Evolutionary conservation across 2,888 invertebrate species (phyloP).

Genomic region (Lottia gigantea): DNA sequence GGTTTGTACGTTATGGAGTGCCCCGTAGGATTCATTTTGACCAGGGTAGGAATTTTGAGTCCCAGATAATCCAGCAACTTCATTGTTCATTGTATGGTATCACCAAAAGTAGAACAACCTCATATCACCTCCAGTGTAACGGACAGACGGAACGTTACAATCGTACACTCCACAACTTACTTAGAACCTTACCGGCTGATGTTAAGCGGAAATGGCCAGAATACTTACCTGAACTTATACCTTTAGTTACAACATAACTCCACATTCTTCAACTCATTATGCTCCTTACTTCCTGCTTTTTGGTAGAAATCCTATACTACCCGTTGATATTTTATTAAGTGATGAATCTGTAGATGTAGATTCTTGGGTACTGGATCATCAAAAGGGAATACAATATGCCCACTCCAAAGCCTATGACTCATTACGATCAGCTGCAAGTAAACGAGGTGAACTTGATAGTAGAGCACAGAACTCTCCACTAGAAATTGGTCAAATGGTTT

Average conservation of each 20-base stretch:
- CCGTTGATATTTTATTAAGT: constrained; percentile 24
- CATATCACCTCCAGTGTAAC: constrained; percentile 28
- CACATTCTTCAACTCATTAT: constrained; percentile 20
- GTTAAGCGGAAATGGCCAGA: neutral
- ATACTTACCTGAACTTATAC: constrained; percentile 5
- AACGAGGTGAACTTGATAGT: constrained; percentile 7
- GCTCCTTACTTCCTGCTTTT: constrained; percentile 25
- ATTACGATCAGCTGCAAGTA: neutral
- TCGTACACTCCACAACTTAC: constrained; percentile 23
- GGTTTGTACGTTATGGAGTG: neutral
- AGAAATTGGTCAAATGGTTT: constrained; percentile 16
- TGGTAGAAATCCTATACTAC: constrained; percentile 25
- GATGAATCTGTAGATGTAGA: neutral
- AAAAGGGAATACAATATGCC: neutral
- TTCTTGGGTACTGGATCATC: neutral
- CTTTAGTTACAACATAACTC: constrained; percentile 23
- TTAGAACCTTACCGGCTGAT: constrained; percentile 20
- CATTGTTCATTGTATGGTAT: constrained; percentile 25
- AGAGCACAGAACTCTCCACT: constrained; percentile 13
- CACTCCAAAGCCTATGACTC: neutral
- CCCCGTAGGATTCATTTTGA: neutral
- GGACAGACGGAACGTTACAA: constrained; percentile 23
- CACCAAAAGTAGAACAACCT: constrained; percentile 19
- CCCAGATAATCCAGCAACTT: neutral
- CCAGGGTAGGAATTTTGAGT: neutral